phyloP scores from a whole-genome alignment of 2,113 vertebrate species.

The Panthera tigris region DNA sequence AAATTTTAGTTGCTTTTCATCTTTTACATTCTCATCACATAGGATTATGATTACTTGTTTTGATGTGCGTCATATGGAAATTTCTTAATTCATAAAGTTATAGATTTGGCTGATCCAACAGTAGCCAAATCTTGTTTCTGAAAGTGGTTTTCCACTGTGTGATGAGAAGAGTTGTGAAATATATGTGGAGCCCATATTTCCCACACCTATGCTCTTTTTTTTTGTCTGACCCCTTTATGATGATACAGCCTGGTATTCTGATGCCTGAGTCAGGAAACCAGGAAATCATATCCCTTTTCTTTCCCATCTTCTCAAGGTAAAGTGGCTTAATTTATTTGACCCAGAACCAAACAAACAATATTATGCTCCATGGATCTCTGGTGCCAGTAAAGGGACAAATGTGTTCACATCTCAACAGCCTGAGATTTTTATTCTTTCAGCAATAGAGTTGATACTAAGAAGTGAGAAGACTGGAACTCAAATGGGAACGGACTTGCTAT shows the following conservation, averaged over 20 bases:
- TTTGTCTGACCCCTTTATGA: background rate
- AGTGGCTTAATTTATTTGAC: background rate
- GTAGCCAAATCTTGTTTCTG: slow-evolving; percentile 8
- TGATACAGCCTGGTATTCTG: background rate
- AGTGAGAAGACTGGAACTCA: background rate
- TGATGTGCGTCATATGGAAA: background rate
- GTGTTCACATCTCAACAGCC: background rate
- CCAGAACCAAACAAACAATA: background rate
- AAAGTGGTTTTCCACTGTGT: background rate
- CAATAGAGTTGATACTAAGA: background rate
- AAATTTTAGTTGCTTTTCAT: background rate
- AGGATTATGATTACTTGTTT: slow-evolving; percentile 14
- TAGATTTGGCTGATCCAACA: background rate
- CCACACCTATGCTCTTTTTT: background rate
- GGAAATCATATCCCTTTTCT: background rate
- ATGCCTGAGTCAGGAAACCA: background rate
- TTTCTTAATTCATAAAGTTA: background rate
- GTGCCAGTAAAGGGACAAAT: background rate
- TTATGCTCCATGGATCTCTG: background rate
- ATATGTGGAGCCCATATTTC: background rate
- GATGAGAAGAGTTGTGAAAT: background rate
- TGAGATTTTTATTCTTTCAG: background rate
- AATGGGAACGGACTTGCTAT: background rate
- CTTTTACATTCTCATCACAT: background rate
- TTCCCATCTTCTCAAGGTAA: background rate